A percentile compares a stretch with the other conserved stretches of the same genome.
Evolutionary conservation across 2,113 vertebrate genomes (phyloP).

Genomic region (Dromas ardeola): DNA sequence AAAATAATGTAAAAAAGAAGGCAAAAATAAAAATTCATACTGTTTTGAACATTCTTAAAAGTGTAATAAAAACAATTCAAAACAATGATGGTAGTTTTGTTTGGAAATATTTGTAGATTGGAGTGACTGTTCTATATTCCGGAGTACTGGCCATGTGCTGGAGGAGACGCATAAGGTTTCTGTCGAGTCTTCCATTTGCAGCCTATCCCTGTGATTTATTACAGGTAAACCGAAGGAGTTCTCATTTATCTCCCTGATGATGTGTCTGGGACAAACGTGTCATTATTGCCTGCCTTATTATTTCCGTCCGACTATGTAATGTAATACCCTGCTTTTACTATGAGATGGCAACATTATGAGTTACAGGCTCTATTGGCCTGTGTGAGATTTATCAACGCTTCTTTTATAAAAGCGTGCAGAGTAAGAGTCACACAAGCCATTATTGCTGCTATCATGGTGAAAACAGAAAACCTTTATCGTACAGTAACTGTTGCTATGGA

Average conservation of each 20-base stretch:
- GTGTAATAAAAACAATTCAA: background rate
- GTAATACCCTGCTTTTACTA: background rate
- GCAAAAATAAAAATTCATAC: background rate
- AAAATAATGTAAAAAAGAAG: background rate
- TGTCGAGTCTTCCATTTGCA: background rate
- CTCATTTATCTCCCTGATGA: background rate
- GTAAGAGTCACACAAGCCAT: background rate
- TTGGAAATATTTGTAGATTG: background rate
- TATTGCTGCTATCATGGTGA: background rate
- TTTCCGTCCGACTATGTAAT: background rate
- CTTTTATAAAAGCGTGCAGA: background rate
- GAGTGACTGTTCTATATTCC: background rate
- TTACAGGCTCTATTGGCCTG: background rate
- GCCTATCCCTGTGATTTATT: background rate
- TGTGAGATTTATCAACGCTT: background rate
- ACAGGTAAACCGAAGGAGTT: background rate
- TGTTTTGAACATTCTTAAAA: background rate
- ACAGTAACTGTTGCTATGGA: background rate
- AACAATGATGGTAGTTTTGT: background rate
- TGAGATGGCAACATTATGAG: background rate
- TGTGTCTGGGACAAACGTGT: background rate
- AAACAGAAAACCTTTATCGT: background rate
- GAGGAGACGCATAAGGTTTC: background rate
- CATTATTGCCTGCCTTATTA: background rate
- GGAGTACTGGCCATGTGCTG: background rate